Percentiles rank a stretch among this genome's conserved stretches.
Conservation (phyloP, 2,888 invertebrate genomes). For the Microctonus brassicae region DNA sequence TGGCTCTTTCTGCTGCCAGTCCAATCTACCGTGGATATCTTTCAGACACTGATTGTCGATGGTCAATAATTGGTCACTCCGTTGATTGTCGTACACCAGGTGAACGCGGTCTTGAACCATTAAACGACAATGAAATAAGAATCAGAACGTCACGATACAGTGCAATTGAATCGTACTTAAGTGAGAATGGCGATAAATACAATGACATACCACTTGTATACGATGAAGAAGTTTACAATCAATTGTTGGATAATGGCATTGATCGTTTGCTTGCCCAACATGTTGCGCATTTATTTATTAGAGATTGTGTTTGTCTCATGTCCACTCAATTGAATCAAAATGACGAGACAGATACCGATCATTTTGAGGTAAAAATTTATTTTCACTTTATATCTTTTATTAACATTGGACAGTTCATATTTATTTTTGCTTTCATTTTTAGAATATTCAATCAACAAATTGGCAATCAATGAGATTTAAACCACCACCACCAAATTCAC, state of each 20-base stretch:
- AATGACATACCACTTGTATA: slow-evolving; percentile 94
- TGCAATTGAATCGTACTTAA: slow-evolving; percentile 97
- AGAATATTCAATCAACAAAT: slow-evolving; percentile 99
- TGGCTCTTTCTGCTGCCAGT: slow-evolving; percentile 97
- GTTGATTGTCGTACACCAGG: slow-evolving; percentile 96
- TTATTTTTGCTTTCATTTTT: slow-evolving; percentile 47
- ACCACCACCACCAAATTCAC: slow-evolving; percentile 94
- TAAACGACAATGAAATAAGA: slow-evolving; percentile 82
- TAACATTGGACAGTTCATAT: not conserved
- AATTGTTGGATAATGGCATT: slow-evolving; percentile 88
- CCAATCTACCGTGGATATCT: slow-evolving; percentile 94
- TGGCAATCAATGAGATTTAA: slow-evolving; percentile 99
- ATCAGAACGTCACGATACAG: slow-evolving; percentile 97
- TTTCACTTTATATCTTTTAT: slow-evolving; percentile 4
- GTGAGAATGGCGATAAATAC: slow-evolving; percentile 88
- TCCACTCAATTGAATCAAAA: slow-evolving; percentile 95
- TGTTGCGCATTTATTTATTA: slow-evolving; percentile 97
- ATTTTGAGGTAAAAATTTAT: slow-evolving; percentile 85
- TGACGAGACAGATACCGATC: slow-evolving; percentile 94
- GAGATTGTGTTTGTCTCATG: slow-evolving; percentile 96
- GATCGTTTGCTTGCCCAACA: slow-evolving; percentile 95
- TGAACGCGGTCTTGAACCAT: slow-evolving; percentile 85
- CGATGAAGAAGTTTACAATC: slow-evolving; percentile 85
- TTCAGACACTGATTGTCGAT: slow-evolving; percentile 96
- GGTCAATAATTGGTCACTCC: slow-evolving; percentile 96